Conservation (phyloP, 2,113 vertebrate species). For the Sclerurus mexicanus region DNA sequence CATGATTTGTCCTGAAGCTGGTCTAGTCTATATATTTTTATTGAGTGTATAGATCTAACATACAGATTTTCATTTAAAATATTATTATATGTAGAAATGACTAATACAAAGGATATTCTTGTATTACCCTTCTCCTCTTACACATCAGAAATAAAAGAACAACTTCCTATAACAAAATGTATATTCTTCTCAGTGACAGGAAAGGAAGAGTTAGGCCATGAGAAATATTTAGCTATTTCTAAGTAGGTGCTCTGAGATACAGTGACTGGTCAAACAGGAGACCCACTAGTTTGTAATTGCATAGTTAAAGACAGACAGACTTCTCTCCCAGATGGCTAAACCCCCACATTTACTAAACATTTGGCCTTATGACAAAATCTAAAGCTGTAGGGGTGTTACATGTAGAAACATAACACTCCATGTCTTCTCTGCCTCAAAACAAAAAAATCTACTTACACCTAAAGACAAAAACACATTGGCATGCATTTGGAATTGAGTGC, state of each 20-base stretch:
- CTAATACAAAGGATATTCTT: not conserved
- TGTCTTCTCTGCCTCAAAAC: not conserved
- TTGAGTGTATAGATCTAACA: not conserved
- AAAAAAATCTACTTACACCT: not conserved
- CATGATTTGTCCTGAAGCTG: not conserved
- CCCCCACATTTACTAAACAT: not conserved
- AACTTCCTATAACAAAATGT: not conserved
- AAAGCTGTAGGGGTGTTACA: not conserved
- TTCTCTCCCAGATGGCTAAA: not conserved
- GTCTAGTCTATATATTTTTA: not conserved
- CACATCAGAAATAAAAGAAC: not conserved
- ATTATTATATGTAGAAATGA: not conserved
- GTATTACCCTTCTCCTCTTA: not conserved
- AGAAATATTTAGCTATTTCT: not conserved
- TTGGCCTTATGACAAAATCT: not conserved
- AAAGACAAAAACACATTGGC: not conserved
- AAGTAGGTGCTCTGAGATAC: not conserved
- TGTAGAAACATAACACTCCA: not conserved
- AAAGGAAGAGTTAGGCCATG: not conserved
- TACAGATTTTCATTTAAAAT: not conserved
- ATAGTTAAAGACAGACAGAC: not conserved
- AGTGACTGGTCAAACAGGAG: not conserved
- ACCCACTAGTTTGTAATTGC: not conserved
- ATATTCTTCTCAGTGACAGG: not conserved
- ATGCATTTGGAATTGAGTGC: not conserved